Evolutionary conservation across 2,113 vertebrate genomes (phyloP), one percentile per base, ranked within the genome.

Genomic region (Cricetomys ansorgei): DNA sequence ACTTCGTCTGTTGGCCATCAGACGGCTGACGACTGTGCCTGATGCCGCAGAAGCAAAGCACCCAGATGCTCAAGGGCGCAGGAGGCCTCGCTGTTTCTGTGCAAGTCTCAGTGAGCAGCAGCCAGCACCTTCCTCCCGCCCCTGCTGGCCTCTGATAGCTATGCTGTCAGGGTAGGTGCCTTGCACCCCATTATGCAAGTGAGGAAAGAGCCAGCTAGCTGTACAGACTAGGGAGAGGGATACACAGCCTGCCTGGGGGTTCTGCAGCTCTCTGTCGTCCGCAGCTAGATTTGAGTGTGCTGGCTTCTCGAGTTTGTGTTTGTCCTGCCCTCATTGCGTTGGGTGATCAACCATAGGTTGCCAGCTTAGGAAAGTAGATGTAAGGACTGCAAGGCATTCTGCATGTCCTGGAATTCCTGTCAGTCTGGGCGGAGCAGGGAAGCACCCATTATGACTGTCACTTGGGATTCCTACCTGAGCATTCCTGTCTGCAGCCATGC

Each of bases 281-380:
- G 0, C 62, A 27, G 43, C 2, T 1, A 0, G 40, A 0, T 1
- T 7, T 9, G 7, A 0, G 4, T 7, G 4, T 8, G 55, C 86
- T 40, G 5, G 3, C 11, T 1, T 1, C 6, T 53, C 1, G 0
- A 0, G 0, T 15, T 1, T 5, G 7, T 1, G 0, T 50, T 25
- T n/a, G 40, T 12, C 6, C 27, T 1, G 43, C 12, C 40, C 59
- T 10, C 31, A 7, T 7, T 1, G 0, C 0, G 1, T 0, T 0
- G 11, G 50, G 7, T 4, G 0, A 7, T 48, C 34, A 0, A 1
- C 11, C 45, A 37, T 0, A n/a, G n/a, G n/a, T n/a, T 53, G 65
- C 13, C 11, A 9, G 12, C 34, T 37, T n/a, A 29, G 21, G 15
- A 5, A 19, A 0, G 0, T 64, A n/a, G 19, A 34, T 1, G 3